These are phyloP conservation scores for Eupithecia tripunctaria DNA, from an alignment of 2,888 invertebrate species.

Conservation along the genomic window DNA sequence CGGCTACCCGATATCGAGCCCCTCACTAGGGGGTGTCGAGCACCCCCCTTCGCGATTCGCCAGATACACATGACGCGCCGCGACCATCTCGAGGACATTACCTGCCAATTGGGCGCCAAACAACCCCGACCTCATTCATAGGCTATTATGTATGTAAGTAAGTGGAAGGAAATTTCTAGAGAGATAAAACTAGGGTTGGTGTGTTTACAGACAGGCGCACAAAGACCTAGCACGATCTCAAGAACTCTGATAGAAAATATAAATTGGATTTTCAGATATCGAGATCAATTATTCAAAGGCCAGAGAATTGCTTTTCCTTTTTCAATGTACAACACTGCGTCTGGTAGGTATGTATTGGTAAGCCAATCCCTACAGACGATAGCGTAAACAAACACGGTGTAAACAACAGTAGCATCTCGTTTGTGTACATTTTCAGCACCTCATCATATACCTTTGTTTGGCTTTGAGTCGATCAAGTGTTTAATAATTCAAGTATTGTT, in stretches of 20 bases:
- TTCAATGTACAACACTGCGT: conserved; percentile 34
- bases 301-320: conserved; percentile 32
- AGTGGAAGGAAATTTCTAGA: neutral
- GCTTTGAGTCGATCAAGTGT: neutral
- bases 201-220: neutral
- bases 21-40: too few species aligned
- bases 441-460: conserved; percentile 10
- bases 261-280: conserved; percentile 13
- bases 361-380: conserved; percentile 13
- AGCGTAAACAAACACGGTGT: neutral
- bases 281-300: conserved; percentile 26
- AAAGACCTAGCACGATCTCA: neutral
- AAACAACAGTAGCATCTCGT: conserved; percentile 14
- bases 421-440: conserved; percentile 11
- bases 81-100: too few species aligned
- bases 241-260: conserved; percentile 10
- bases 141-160: neutral
- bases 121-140: neutral
- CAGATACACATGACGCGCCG: too few species aligned
- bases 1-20: too few species aligned
- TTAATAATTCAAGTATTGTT: neutral
- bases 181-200: neutral
- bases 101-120: too few species aligned
- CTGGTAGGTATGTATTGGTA: conserved; percentile 23
- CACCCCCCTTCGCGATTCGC: too few species aligned